Base-by-base conservation (phyloP, 1,140 invertebrate genomes). In the Hesperophylax magnus region DNA sequence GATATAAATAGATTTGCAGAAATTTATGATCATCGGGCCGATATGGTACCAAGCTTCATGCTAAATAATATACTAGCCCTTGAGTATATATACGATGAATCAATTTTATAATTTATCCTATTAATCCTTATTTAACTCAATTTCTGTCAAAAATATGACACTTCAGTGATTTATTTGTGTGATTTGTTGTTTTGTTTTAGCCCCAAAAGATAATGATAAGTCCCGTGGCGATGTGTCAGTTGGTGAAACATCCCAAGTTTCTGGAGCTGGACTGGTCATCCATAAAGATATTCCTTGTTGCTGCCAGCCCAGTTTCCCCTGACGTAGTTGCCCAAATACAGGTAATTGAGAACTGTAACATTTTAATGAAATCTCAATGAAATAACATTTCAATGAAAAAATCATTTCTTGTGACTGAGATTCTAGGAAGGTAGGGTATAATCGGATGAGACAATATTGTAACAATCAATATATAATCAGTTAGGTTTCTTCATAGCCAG, bases 171-270 rank as follows among this genome's bases (percentile, higher is more conserved):
- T 7, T 2, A 27, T n/a, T 74, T 24, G 53, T 27, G 47, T 54
- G 14, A 20, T 74, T 74, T 56, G 22, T 11, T 74, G 17, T 58
- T 75, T 58, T 56, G 20, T 53, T 53, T 22, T 56, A 76, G 72
- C 72, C 72, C n/a, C 27, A n/a, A 8, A 18, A 18, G 18, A 39
- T 60, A 20, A 47, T 76, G 17, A 20, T 76, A 76, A 76, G 72
- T 76, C 72, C 72, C 7, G 72, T 76, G 20, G 22, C 53, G 7
- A 20, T 60, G 24, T 39, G 56, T 58, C 31, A 60, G 20, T 9
- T 76, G 9, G 54, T 58, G 9, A 74, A 74, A 14, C 47, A 56
- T n/a, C 53, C 52, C 14, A 56, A 56, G 15, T 74, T 74, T 11
- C 2, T 24, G 18, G 24, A 74, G 5, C 20, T 56, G 47, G 71